Conservation (phyloP, 2,113 vertebrate genomes). For the Neofelis nebulosa region DNA sequence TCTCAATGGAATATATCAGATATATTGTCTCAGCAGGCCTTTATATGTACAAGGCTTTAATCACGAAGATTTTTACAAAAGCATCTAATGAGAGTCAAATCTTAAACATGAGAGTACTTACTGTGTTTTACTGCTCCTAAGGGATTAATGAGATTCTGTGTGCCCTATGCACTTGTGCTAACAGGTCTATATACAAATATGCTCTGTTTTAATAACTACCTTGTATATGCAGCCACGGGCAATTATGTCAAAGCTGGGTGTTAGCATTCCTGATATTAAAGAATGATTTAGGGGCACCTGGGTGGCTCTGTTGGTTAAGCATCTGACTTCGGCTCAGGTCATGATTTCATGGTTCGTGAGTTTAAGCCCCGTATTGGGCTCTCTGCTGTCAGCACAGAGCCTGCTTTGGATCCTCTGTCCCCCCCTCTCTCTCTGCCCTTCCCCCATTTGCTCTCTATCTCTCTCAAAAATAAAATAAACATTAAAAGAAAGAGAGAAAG, state of each 20-base stretch:
- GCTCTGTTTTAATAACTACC: background rate
- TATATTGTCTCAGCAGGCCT: background rate
- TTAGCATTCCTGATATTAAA: background rate
- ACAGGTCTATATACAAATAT: background rate
- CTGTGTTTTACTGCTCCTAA: background rate
- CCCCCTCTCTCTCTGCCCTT: too few species aligned
- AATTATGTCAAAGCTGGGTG: background rate
- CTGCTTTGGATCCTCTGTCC: too few species aligned
- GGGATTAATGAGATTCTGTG: background rate
- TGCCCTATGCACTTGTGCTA: background rate
- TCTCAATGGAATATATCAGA: background rate
- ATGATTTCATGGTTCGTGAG: too few species aligned
- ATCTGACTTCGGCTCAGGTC: too few species aligned
- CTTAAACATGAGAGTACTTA: background rate
- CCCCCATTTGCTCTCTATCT: too few species aligned
- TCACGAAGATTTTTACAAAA: slow-evolving; percentile 25
- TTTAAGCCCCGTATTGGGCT: too few species aligned
- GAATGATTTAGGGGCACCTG: background rate
- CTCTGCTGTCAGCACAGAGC: too few species aligned
- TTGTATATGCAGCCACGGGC: background rate
- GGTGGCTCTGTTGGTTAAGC: too few species aligned
- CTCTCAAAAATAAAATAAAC: too few species aligned
- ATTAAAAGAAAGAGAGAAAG: too few species aligned
- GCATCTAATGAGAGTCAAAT: background rate
- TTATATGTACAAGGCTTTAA: slow-evolving; percentile 4